These are phyloP conservation scores for Fulmarus glacialis DNA, from an alignment of 2,113 vertebrate species.

Conservation along the genomic window DNA sequence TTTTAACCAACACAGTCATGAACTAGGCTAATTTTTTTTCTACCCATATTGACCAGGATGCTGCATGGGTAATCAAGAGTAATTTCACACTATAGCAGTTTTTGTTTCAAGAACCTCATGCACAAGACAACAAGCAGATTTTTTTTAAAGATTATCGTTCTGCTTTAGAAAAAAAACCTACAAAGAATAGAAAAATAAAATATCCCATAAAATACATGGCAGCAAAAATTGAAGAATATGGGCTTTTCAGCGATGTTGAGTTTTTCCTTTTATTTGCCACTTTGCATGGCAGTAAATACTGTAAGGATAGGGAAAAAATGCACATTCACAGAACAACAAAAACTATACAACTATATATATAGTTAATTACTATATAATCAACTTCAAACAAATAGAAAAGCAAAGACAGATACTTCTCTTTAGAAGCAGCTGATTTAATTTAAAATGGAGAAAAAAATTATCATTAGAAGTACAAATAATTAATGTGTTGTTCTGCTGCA, in stretches of 20 bases:
- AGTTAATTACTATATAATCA: not conserved
- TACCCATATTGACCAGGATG: not conserved
- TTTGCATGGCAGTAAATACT: not conserved
- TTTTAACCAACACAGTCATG: not conserved
- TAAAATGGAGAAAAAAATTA: constrained; percentile 14
- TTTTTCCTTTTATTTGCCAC: not conserved
- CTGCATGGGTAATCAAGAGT: not conserved
- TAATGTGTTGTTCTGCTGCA: not conserved
- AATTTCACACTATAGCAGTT: not conserved
- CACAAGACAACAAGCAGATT: not conserved
- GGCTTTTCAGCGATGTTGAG: not conserved
- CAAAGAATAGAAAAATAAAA: not conserved
- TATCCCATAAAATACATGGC: not conserved
- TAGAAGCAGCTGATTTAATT: not conserved
- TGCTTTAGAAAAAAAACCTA: not conserved
- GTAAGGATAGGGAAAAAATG: not conserved
- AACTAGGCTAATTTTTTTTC: not conserved
- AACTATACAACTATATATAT: not conserved
- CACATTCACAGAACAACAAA: not conserved
- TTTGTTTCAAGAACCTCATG: not conserved
- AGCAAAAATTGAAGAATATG: not conserved
- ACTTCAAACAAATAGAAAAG: constrained; percentile 7
- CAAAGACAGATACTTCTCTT: not conserved
- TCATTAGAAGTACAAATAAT: constrained; percentile 42
- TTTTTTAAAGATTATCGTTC: not conserved